phyloP scores from a whole-genome alignment of 2,113 vertebrate genomes.

The Tinamus guttatus region DNA sequence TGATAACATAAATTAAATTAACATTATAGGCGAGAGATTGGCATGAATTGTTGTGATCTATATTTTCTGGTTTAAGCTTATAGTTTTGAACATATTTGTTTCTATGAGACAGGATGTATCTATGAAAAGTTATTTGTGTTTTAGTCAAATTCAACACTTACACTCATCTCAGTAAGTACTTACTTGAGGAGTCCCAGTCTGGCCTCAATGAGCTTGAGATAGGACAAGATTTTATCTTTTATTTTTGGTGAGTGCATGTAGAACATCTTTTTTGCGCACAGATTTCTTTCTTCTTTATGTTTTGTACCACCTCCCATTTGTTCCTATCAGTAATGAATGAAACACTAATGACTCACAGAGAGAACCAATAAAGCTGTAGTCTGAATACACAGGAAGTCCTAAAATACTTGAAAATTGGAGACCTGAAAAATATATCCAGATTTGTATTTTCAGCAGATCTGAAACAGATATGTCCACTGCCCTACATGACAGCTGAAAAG shows the following conservation, averaged over 20 bases:
- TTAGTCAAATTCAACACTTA: rapidly evolving
- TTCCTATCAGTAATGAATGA: background rate
- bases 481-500: background rate
- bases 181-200: background rate
- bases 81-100: background rate
- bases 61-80: background rate
- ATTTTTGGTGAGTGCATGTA: background rate
- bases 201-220: background rate
- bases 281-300: background rate
- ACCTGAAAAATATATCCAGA: background rate
- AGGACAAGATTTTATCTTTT: background rate
- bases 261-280: background rate
- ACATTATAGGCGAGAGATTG: background rate
- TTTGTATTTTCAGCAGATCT: background rate
- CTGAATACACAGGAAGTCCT: background rate
- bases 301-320: background rate
- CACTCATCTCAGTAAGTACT: background rate
- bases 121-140: background rate
- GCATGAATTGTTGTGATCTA: background rate
- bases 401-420: background rate
- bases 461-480: background rate
- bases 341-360: background rate
- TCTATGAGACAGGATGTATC: background rate
- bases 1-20: background rate
- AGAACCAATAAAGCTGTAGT: background rate